These are phyloP conservation scores for Xenopus laevis DNA, from an alignment of 2,113 vertebrate genomes.

Conservation along the genomic window DNA sequence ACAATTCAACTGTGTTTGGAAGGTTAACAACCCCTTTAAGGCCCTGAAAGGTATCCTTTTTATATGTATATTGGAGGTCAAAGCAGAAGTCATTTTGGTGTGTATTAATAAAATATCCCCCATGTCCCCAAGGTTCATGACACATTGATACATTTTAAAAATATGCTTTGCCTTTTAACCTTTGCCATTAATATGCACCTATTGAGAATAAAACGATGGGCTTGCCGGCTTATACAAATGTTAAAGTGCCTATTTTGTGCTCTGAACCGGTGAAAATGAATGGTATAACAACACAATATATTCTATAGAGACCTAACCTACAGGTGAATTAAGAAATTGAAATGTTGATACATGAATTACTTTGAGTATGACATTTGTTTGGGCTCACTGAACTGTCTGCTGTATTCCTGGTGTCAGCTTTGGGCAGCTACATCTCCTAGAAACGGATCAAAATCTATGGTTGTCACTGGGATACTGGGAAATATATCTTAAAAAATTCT, in stretches of 20 bases:
- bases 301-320: not conserved
- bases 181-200: not conserved
- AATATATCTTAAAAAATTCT: no score
- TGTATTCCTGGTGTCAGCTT: no score
- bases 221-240: not conserved
- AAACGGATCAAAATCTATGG: no score
- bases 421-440: no score
- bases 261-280: not conserved
- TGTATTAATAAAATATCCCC: not conserved
- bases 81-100: not conserved
- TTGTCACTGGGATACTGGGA: no score
- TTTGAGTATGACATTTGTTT: no score
- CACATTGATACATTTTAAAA: not conserved
- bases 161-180: conserved; percentile 1
- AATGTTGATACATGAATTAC: no score
- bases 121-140: not conserved
- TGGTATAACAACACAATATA: not conserved
- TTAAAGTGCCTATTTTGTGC: not conserved
- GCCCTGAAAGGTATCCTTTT: not conserved
- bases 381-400: no score
- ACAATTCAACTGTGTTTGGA: conserved; percentile 37
- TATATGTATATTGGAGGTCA: not conserved
- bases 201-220: not conserved
- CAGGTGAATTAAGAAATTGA: not conserved
- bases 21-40: conserved; percentile 8